Percentiles rank a stretch among this genome's conserved stretches.
phyloP scores from a whole-genome alignment of 2,888 invertebrate species.

The Brachynemurus nebulosus region DNA sequence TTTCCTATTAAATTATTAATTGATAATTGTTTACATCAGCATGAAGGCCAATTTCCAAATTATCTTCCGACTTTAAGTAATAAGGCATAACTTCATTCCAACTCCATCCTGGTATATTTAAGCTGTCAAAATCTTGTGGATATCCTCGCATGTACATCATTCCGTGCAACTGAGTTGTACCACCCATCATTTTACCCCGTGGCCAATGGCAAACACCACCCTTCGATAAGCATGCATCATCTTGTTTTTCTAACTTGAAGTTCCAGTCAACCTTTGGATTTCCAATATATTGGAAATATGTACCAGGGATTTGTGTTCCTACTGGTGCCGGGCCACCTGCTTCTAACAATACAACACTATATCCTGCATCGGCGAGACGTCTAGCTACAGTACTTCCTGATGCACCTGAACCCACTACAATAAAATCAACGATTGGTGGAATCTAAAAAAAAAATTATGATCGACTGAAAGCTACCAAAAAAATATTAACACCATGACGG shows the following conservation, averaged over 20 bases:
- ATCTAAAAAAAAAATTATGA: slow-evolving; percentile 3
- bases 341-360: slow-evolving; percentile 12
- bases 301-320: slow-evolving; percentile 10
- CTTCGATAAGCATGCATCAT: slow-evolving; percentile 9
- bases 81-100: slow-evolving; percentile 13
- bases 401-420: slow-evolving; percentile 13
- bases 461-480: not conserved
- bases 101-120: slow-evolving; percentile 12
- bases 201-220: slow-evolving; percentile 11
- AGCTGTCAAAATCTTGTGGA: slow-evolving; percentile 11
- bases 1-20: no score
- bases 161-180: slow-evolving; percentile 12
- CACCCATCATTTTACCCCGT: slow-evolving; percentile 14
- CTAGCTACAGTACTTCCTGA: slow-evolving; percentile 11
- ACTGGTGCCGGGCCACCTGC: slow-evolving; percentile 13
- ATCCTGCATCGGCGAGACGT: slow-evolving; percentile 10
- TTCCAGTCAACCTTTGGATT: slow-evolving; percentile 12
- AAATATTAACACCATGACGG: not conserved
- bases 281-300: slow-evolving; percentile 11
- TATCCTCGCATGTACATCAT: slow-evolving; percentile 15
- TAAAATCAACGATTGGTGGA: slow-evolving; percentile 13
- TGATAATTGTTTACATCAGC: slow-evolving; percentile 7
- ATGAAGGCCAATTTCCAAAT: slow-evolving; percentile 9
- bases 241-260: slow-evolving; percentile 9
- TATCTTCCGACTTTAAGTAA: slow-evolving; percentile 14